Percentiles rank a stretch among this genome's conserved stretches.
These are phyloP conservation scores for Cyclura pinguis DNA, from an alignment of 2,797 vertebrate species.

Conservation along the genomic window DNA sequence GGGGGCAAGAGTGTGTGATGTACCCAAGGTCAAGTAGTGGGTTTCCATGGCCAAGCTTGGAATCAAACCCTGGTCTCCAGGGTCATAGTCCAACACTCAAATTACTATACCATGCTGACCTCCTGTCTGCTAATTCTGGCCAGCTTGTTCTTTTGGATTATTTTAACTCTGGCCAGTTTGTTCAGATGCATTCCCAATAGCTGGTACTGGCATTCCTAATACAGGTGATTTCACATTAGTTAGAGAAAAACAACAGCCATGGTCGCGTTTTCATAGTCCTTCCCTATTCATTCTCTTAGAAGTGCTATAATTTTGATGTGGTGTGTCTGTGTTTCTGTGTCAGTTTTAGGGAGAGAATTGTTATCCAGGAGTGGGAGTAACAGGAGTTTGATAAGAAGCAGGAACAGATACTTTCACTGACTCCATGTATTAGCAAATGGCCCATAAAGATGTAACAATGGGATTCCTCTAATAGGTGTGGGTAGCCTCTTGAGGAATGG, in stretches of 20 bases:
- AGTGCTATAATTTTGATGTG: not conserved
- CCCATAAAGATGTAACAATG: not conserved
- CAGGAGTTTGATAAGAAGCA: not conserved
- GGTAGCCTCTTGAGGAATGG: not conserved
- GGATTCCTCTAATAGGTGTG: not conserved
- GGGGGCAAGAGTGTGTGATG: no score
- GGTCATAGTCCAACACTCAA: no score
- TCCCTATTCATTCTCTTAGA: not conserved
- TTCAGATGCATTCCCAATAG: no score
- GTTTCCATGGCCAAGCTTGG: no score
- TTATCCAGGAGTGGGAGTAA: not conserved
- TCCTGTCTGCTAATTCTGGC: no score
- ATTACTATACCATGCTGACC: no score
- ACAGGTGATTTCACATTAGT: not conserved
- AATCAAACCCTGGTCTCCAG: no score
- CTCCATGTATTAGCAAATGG: not conserved
- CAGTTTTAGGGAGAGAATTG: not conserved
- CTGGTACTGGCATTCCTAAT: not conserved
- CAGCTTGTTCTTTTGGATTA: no score
- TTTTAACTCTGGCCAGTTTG: no score
- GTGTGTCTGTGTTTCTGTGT: not conserved
- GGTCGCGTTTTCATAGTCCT: not conserved
- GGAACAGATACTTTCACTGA: slow-evolving; percentile 2
- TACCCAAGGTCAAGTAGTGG: no score
- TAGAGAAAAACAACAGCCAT: not conserved